These are phyloP conservation scores for Astyanax mexicanus DNA, from an alignment of 2,797 vertebrate genomes.

Conservation along the genomic window DNA sequence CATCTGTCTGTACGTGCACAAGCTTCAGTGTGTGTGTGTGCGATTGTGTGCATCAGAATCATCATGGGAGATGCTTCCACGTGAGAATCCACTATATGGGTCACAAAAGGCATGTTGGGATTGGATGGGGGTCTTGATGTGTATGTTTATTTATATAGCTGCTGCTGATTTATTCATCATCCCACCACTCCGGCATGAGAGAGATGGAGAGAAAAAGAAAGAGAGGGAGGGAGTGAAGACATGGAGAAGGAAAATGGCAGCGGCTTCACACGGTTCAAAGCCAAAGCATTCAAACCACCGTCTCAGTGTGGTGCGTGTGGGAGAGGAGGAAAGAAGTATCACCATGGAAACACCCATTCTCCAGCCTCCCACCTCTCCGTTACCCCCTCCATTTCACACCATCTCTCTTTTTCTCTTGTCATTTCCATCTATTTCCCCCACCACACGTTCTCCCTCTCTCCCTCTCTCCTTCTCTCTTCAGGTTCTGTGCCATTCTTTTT, in stretches of 20 bases:
- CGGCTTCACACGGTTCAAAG: conserved; percentile 40
- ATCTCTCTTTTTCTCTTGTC: conserved; percentile 22
- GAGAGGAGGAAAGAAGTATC: conserved; percentile 62
- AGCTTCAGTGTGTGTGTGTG: too few species aligned
- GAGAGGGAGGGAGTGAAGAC: conserved; percentile 10
- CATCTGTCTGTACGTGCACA: too few species aligned
- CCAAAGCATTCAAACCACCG: conserved; percentile 50
- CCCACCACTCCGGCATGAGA: conserved; percentile 21
- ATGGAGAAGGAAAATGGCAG: conserved; percentile 21
- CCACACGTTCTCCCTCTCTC: conserved; percentile 23
- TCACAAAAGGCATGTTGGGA: conserved; percentile 45
- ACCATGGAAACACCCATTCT: conserved; percentile 64
- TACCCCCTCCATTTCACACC: conserved; percentile 46
- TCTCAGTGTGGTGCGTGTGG: conserved; percentile 52
- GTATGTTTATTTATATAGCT: conserved; percentile 35
- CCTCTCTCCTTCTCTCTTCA: conserved; percentile 13
- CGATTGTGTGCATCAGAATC: conserved; percentile 13
- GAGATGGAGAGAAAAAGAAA: background rate
- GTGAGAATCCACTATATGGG: conserved; percentile 49
- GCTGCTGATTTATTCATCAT: conserved; percentile 44
- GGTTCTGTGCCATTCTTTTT: background rate
- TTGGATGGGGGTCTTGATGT: conserved; percentile 32
- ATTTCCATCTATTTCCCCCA: conserved; percentile 9
- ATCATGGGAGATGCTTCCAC: conserved; percentile 20
- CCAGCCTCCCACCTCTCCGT: conserved; percentile 48